Percentiles rank a stretch among this genome's conserved stretches.
Conservation (phyloP, 2,797 vertebrate species). For the Astyanax mexicanus region DNA sequence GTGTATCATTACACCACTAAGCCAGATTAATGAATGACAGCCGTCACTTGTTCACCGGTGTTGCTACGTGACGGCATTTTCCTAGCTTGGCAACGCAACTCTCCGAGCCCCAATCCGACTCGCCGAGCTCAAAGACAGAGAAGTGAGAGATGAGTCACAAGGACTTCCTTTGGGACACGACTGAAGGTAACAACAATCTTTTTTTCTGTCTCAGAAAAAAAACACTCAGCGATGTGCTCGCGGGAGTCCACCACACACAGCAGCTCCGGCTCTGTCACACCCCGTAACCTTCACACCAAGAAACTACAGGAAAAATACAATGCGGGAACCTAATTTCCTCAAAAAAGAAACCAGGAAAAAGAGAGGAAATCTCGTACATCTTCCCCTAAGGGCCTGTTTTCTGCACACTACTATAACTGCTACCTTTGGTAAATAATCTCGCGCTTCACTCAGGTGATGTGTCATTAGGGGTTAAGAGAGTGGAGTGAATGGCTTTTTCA, state of each 20-base stretch:
- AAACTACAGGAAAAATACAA: not conserved
- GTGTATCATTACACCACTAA: too few relatives aligned
- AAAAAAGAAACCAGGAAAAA: too few relatives aligned
- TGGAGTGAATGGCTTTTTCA: not conserved
- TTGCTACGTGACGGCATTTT: conserved; percentile 49
- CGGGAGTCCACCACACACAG: not conserved
- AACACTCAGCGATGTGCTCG: not conserved
- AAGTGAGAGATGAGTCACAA: conserved; percentile 34
- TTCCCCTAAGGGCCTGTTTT: not conserved
- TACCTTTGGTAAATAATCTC: not conserved
- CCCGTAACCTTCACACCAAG: not conserved
- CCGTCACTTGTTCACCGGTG: conserved; percentile 14
- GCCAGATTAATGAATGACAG: not conserved
- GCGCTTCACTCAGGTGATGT: not conserved
- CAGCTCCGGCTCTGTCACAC: not conserved
- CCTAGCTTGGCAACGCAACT: conserved; percentile 39
- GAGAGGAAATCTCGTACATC: not conserved
- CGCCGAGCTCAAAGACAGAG: conserved; percentile 11
- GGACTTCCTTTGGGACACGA: conserved; percentile 14
- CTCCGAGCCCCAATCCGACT: conserved; percentile 42
- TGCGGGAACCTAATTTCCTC: not conserved
- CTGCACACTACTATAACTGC: not conserved
- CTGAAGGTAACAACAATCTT: conserved; percentile 22
- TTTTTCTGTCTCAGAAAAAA: conserved; percentile 9
- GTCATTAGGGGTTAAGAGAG: not conserved